Evolutionary conservation across 2,797 vertebrate genomes (phyloP).

Genomic region (Scyliorhinus canicula): DNA sequence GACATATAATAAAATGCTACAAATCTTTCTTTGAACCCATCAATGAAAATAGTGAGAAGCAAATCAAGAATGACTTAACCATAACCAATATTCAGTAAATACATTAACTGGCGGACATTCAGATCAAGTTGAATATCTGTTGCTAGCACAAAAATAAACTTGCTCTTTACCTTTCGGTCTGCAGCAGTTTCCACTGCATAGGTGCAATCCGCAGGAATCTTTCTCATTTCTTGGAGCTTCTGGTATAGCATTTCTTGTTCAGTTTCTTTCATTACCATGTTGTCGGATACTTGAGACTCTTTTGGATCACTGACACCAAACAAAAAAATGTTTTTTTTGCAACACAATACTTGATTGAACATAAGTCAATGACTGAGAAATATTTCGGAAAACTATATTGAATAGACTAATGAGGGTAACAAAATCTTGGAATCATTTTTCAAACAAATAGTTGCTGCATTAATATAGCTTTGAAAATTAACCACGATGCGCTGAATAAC

Average conservation of each 20-base stretch:
- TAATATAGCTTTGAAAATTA: background rate
- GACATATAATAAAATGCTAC: background rate
- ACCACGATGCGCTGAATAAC: background rate
- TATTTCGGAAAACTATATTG: background rate
- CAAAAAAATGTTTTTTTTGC: background rate
- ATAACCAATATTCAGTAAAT: background rate
- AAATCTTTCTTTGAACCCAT: background rate
- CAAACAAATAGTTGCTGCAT: background rate
- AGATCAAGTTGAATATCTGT: background rate
- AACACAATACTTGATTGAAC: background rate
- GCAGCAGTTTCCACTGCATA: slow-evolving; percentile 45
- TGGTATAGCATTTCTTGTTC: slow-evolving; percentile 42
- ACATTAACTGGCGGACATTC: background rate
- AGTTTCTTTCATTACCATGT: slow-evolving; percentile 42
- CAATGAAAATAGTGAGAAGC: background rate
- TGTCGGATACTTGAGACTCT: slow-evolving; percentile 40
- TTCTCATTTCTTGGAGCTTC: slow-evolving; percentile 44
- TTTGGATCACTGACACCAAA: slow-evolving; percentile 32
- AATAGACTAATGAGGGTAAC: background rate
- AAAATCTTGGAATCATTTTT: background rate
- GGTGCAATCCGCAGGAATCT: slow-evolving; percentile 46
- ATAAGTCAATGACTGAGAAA: background rate
- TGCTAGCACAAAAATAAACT: background rate
- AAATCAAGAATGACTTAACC: background rate
- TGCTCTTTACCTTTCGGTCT: slow-evolving; percentile 43